Evolutionary conservation across 2,797 vertebrate genomes (phyloP).

Genomic region (Lepilemur septentrionalis): DNA sequence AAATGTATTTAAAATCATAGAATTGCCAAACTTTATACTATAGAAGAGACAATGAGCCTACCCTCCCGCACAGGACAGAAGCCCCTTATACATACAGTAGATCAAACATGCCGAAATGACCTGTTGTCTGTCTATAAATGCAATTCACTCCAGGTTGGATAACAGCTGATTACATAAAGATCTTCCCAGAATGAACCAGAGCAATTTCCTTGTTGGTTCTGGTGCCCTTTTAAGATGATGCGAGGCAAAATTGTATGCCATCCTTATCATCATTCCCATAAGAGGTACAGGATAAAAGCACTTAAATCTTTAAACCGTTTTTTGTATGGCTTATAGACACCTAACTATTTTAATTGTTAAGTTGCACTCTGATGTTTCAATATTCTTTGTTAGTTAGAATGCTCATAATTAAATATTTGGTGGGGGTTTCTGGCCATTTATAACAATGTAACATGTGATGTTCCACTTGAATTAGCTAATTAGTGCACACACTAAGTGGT

Average conservation of each 20-base stretch:
- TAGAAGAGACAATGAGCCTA: neutral
- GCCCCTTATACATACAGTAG: neutral
- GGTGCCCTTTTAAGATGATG: neutral
- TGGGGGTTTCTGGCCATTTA: neutral
- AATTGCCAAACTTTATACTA: neutral
- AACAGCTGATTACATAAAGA: neutral
- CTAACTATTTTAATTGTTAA: neutral
- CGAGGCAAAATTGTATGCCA: neutral
- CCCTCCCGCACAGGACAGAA: neutral
- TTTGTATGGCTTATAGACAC: neutral
- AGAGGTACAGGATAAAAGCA: neutral
- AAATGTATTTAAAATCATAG: constrained; percentile 4
- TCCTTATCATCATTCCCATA: neutral
- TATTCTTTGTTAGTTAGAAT: neutral
- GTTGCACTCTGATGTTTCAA: neutral
- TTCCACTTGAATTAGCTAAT: neutral
- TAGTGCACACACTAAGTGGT: neutral
- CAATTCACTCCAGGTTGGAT: neutral
- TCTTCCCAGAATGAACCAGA: neutral
- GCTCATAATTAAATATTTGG: neutral
- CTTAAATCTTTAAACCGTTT: neutral
- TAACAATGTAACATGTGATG: neutral
- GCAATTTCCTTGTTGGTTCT: neutral
- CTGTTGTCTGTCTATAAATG: neutral
- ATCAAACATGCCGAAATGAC: neutral